Evolutionary conservation across 2,888 invertebrate genomes (phyloP).

Genomic region (Leucophenga montana): DNA sequence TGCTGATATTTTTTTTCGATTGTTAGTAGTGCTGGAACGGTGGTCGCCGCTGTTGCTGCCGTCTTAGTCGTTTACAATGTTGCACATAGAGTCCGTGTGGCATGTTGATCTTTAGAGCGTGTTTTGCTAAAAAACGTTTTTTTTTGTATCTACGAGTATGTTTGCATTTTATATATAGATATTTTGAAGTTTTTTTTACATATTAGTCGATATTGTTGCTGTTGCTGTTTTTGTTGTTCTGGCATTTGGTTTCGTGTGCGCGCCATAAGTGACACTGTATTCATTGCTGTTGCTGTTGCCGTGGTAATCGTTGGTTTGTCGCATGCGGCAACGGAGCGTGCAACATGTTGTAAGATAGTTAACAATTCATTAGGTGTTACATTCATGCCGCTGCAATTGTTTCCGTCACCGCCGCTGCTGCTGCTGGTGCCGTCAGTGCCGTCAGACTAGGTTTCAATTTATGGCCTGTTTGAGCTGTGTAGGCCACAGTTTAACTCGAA

Average conservation of each 20-base stretch:
- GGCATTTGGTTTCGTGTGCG: conserved; percentile 54
- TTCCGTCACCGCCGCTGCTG: conserved; percentile 32
- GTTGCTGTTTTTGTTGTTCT: conserved; percentile 57
- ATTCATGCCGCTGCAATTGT: conserved; percentile 40
- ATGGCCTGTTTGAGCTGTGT: conserved; percentile 50
- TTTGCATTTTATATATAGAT: neutral
- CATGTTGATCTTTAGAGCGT: conserved; percentile 5
- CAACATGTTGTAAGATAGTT: conserved; percentile 58
- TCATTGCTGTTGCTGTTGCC: conserved; percentile 31
- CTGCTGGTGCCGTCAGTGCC: conserved; percentile 33
- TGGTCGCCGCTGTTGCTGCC: too few relatives aligned
- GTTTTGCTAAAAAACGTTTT: conserved; percentile 5
- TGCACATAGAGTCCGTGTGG: conserved; percentile 2
- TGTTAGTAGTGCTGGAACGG: neutral
- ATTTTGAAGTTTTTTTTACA: conserved; percentile 22
- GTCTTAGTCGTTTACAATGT: too few relatives aligned
- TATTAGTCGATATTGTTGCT: conserved; percentile 47
- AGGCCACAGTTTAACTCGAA: conserved; percentile 26
- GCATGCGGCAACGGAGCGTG: conserved; percentile 41
- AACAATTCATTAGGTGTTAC: conserved; percentile 69
- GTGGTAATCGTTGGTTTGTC: conserved; percentile 6
- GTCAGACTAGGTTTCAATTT: conserved; percentile 53
- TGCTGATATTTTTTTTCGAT: conserved; percentile 28
- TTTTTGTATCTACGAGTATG: neutral
- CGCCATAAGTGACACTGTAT: conserved; percentile 51